Base-by-base conservation (phyloP, 2,888 invertebrate species). In the Acleris holmiana region DNA sequence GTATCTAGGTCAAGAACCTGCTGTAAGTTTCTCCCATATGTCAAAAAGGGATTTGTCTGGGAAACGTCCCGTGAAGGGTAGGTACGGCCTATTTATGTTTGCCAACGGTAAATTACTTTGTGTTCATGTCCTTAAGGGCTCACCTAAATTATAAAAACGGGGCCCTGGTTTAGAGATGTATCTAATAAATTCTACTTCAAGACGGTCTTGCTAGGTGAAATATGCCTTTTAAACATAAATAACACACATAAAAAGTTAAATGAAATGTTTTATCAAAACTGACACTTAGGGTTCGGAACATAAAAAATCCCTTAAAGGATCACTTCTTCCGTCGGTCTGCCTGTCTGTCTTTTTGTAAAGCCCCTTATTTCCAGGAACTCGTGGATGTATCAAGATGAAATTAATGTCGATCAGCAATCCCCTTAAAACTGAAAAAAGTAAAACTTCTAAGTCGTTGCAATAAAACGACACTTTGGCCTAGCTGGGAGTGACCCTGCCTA, bases 31-130 rank as follows among this genome's bases (percentile, higher is more conserved):
- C n/a, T 19, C 46, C 15, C 35, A 17, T 23, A 25, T 40, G 61
- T 49, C 53, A 58, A 51, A 55, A 61, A 60, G 63, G 70, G 70
- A 70, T 70, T 70, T 70, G 67, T 64, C 61, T 41, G 61, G 65
- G 46, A 67, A 63, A 66, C 67, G 62, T 57, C 44, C 67, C 67
- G 67, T 68, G 67, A 68, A 69, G 68, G 68, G 66, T 69, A 49
- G 41, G 65, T 59, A 56, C 40, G 55, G 53, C 35, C 63, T 63
- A 65, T 71, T 73, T 71, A 66, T 71, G 72, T 78, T 73, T 76
- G 68, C 69, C 60, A 58, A 60, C 63, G 61, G 60, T 69, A 73
- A 70, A 75, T 77, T 75, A 71, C 71, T 71, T 70, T 67, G 68
- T 73, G 64, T 49, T 59, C 48, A 18, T 59, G 53, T 64, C 58